phyloP scores from a whole-genome alignment of 2,113 vertebrate genomes.

The Orycteropus afer region DNA sequence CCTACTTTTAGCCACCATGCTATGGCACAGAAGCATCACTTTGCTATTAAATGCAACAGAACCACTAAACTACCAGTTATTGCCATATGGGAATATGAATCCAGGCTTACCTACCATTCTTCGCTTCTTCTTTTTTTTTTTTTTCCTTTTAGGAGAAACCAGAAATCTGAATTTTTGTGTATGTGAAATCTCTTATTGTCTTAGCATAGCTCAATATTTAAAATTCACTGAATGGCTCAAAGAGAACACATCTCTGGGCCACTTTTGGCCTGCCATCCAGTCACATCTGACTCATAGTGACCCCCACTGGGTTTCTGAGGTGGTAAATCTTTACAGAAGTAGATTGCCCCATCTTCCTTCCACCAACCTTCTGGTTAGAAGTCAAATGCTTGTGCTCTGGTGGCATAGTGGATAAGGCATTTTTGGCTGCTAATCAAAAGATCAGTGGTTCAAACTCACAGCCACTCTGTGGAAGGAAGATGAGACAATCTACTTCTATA shows the following conservation, averaged over 20 bases:
- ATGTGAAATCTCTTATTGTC: background rate
- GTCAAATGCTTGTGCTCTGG: too few relatives aligned
- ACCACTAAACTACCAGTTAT: background rate
- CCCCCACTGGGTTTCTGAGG: too few relatives aligned
- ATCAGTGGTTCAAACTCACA: too few relatives aligned
- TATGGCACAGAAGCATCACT: background rate
- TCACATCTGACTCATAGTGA: too few relatives aligned
- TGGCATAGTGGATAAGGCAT: too few relatives aligned
- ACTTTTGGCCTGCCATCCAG: background rate
- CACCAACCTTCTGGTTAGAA: too few relatives aligned
- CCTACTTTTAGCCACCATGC: background rate
- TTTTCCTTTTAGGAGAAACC: background rate
- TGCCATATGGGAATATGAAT: background rate
- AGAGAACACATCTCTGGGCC: background rate
- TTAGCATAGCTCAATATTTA: background rate
- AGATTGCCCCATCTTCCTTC: too few relatives aligned
- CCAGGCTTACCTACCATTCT: background rate
- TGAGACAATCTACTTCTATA: too few relatives aligned
- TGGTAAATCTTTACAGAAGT: too few relatives aligned
- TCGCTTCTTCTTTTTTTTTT: background rate
- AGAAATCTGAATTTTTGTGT: background rate
- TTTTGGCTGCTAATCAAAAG: too few relatives aligned
- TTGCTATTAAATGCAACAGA: background rate
- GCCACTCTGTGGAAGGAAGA: too few relatives aligned
- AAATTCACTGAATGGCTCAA: background rate